Evolutionary conservation across 2,888 invertebrate genomes (phyloP), one percentile per base, ranked within the genome.

Genomic region (Dendrolimus pini): DNA sequence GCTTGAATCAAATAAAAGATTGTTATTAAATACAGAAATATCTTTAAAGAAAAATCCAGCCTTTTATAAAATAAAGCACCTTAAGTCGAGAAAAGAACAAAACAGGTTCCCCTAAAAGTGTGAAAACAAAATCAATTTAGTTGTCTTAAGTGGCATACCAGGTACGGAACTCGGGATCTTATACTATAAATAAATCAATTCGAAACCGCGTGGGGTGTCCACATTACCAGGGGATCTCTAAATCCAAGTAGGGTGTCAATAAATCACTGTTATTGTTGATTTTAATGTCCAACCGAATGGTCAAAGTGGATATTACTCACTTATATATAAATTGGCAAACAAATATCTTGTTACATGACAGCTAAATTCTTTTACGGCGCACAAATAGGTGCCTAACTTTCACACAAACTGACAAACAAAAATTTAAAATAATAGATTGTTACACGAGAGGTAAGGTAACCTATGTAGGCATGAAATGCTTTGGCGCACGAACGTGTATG

Each of bases 241-340:
- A 85, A 85, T 85, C 76, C 75, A 63, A 68, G 63, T 60, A 69
- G 79, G 80, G 80, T 77, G 78, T 76, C 79, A 77, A 74, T 85
- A 85, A 85, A 85, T 85, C 85, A 85, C 76, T 59, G 80, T 85
- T 85, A 85, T 83, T 82, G 83, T 80, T 80, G 75, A 80, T 80
- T 77, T 75, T 74, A 76, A 65, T 64, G 65, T 60, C 60, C 12
- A 47, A 47, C 3, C 9, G 47, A 12, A 47, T 47, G 47, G 47
- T 47, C 47, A 47, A 47, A 47, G 47, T 47, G 9, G 47, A 47
- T 47, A 47, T 47, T 47, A 47, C 9, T 47, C 47, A 47, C 47
- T 47, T 47, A 12, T 47, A 9, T 10, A 47, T 47, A 47, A 47
- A 47, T 47, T 47, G 47, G 47, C 12, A 47, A 10, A 47, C 12